Base-by-base conservation (phyloP, 2,797 vertebrate genomes). In the Petrocephalus sullivani region DNA sequence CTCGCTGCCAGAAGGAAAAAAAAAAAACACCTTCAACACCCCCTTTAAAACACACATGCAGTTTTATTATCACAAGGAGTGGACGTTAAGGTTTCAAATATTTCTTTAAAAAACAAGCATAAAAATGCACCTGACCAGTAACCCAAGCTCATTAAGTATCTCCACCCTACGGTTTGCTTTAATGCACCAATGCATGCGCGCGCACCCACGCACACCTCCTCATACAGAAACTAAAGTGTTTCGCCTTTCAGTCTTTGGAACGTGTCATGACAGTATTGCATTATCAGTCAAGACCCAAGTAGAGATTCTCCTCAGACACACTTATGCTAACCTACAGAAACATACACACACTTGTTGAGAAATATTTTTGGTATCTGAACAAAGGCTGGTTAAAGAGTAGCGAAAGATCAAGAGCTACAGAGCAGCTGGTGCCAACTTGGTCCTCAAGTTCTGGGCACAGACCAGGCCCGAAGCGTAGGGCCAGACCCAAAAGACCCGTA, bases 201-300 rank as follows among this genome's bases (percentile, higher is more conserved):
- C 41, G 51, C 54, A 16, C 51, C 33, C 21, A 37, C 84, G 56
- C 8, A 33, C 64, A 61, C 21, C 33, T 46, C 75, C n/a, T n/a
- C 53, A 16, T 28, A 41, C 19, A 28, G 10, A 41, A 51, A 85
- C 46, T 64, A 23, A 83, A 54, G 21, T 87, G 3, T 46, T 78
- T 46, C 16, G 10, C 64, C 64, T 23, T 33, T 67, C 64, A 14
- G 64, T 78, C 89, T 90, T 90, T 88, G 85, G 87, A 88, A 67
- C 71, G 33, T 19, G 56, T 83, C 53, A 54, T 88, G 53, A 82
- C 83, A 21, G 60, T 90, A 90, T 90, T 90, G 89, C 89, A 90
- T 84, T 85, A 61, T 37, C 64, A 83, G 71, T 78, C 71, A 78
- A 19, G 71, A 78, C 71, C 37, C 16, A 78, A 75, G 67, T 7